Percentiles rank a stretch among this genome's conserved stretches.
These are phyloP conservation scores for Oenanthe oenanthe DNA, from an alignment of 2,113 vertebrate genomes.

Conservation along the genomic window DNA sequence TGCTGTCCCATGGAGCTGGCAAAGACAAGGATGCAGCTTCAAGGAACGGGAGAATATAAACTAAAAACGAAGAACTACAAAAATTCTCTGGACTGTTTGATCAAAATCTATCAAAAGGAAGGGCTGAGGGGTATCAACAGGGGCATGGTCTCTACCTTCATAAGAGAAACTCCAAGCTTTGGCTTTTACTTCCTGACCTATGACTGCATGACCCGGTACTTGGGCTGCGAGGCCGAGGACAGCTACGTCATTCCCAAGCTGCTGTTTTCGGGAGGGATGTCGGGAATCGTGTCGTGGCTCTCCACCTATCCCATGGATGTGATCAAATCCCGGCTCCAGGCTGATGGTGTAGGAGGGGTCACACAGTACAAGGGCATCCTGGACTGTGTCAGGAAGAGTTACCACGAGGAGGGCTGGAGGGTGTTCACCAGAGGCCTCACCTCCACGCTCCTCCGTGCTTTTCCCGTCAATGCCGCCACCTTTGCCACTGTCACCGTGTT, in stretches of 20 bases:
- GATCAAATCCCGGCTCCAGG: constrained; percentile 95
- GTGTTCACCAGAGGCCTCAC: constrained; percentile 93
- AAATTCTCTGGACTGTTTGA: constrained; percentile 93
- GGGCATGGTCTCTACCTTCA: constrained; percentile 90
- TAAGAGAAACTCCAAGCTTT: constrained; percentile 93
- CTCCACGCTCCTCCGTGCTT: constrained; percentile 92
- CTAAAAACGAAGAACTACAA: constrained; percentile 85
- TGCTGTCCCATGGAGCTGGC: constrained; percentile 98
- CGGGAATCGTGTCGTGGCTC: constrained; percentile 92
- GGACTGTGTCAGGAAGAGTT: constrained; percentile 90
- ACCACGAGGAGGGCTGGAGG: constrained; percentile 86
- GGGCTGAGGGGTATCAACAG: constrained; percentile 88
- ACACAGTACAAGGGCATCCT: constrained; percentile 85
- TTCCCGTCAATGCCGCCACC: constrained; percentile 94
- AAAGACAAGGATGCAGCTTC: constrained; percentile 97
- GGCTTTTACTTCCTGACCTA: constrained; percentile 96
- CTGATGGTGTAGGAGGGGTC: constrained; percentile 86
- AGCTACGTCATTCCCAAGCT: constrained; percentile 90
- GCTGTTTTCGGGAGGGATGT: constrained; percentile 91
- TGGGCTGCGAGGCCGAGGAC: constrained; percentile 89
- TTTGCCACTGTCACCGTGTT: constrained; percentile 94
- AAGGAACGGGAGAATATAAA: constrained; percentile 88
- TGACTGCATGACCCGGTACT: constrained; percentile 85
- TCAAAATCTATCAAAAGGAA: constrained; percentile 88
- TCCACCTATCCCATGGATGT: constrained; percentile 95